A percentile compares a stretch with the other conserved stretches of the same genome.
Evolutionary conservation across 2,797 vertebrate genomes (phyloP).

Genomic region (Emydoidea blandingii): DNA sequence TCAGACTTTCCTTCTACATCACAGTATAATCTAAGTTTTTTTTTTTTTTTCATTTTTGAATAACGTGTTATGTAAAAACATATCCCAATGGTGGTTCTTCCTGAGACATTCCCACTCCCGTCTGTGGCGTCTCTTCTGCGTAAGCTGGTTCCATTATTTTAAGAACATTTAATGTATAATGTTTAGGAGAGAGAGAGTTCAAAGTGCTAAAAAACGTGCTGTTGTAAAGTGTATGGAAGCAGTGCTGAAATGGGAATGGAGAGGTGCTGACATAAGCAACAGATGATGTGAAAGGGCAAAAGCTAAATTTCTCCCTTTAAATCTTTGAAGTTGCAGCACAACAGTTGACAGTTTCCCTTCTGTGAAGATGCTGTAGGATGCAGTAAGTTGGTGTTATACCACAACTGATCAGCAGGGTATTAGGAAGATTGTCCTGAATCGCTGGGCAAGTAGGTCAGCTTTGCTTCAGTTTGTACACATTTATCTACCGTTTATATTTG

Average conservation of each 20-base stretch:
- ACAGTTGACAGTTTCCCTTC: not conserved
- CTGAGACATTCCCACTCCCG: not conserved
- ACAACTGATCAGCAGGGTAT: not conserved
- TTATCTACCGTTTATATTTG: not conserved
- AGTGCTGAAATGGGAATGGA: not conserved
- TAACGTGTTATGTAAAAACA: not conserved
- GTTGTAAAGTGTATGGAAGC: fast-evolving
- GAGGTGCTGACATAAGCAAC: not conserved
- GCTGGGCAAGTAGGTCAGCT: not conserved
- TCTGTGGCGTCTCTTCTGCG: not conserved
- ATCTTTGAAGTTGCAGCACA: not conserved
- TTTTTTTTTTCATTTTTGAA: not conserved
- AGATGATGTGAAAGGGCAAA: not conserved
- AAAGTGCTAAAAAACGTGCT: not conserved
- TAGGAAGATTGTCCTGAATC: not conserved
- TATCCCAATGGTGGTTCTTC: not conserved
- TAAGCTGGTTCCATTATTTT: not conserved
- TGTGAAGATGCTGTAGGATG: not conserved
- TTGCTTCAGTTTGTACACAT: not conserved
- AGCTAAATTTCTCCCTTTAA: not conserved
- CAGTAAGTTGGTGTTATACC: not conserved
- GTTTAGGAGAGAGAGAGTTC: slow-evolving; percentile 1
- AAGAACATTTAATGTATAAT: not conserved
- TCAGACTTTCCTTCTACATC: not conserved
- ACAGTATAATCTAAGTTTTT: not conserved